Percentiles rank a stretch among this genome's conserved stretches.
Evolutionary conservation across 2,113 vertebrate species (phyloP).

Genomic region (Alethe diademata): DNA sequence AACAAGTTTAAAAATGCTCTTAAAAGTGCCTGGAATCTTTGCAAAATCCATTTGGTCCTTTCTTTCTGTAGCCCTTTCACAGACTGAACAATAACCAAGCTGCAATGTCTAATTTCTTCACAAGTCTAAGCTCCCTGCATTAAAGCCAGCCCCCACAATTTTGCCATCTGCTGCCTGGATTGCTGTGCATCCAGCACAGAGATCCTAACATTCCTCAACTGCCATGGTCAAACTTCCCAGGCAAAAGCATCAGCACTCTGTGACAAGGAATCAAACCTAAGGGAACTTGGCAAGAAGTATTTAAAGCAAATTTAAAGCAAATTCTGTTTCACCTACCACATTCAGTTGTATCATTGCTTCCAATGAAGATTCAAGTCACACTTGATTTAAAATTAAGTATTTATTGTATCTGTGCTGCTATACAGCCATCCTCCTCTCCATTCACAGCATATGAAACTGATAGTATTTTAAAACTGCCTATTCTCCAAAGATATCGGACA

Average conservation of each 20-base stretch:
- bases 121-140: neutral
- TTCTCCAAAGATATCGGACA: neutral
- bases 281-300: neutral
- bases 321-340: neutral
- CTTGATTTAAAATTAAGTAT: neutral
- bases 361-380: neutral
- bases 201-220: neutral
- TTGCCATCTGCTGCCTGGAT: constrained; percentile 24
- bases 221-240: neutral
- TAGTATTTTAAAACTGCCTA: neutral
- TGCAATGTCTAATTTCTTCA: neutral
- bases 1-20: neutral
- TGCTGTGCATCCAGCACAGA: neutral
- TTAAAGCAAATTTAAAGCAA: neutral
- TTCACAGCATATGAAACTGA: neutral
- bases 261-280: neutral
- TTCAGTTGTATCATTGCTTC: neutral
- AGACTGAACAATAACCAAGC: neutral
- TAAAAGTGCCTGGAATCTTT: neutral
- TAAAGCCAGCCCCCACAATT: constrained; percentile 32
- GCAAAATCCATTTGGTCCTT: neutral
- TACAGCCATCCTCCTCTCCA: neutral
- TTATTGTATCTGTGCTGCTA: neutral
- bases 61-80: neutral
- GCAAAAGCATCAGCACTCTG: neutral